Base-by-base conservation (phyloP, 1,140 invertebrate genomes). In the Dufourea novaeangliae region DNA sequence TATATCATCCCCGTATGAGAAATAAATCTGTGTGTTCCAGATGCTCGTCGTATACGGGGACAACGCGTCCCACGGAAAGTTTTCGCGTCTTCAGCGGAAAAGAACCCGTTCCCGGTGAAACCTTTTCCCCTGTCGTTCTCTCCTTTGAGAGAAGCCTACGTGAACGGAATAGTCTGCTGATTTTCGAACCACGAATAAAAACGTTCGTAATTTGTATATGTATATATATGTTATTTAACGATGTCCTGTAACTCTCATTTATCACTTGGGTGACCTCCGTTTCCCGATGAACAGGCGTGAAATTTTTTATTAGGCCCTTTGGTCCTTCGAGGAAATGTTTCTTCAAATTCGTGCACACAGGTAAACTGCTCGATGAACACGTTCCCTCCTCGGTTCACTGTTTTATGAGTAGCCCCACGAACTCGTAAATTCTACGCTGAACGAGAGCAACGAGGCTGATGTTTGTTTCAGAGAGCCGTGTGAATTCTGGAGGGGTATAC, bases 21-120 rank as follows among this genome's bases (percentile, higher is more conserved):
- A 54, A 73, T 73, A 73, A 73, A 73, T 73, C 71, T 52, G 29
- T 12, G 29, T 12, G 71, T 64, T n/a, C 61, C 71, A 73, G 71
- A 64, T 54, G 71, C 44, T 41, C 27, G 4, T 63, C 34, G 32
- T 29, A 11, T n/a, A 54, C 61, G 44, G n/a, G n/a, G 56, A 39
- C 61, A 27, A 39, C 17, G 17, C 17, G 29, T 66, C 11, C 44
- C 4, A 20, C 17, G 5, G 20, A 66, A 73, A 73, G 61, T 73
- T 73, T 73, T 10, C n/a, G 14, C 71, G 59, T 64, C 63, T 39
- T 22, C 70, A 64, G 44, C 44, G 44, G 34, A 29, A 34, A 73
- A 34, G 27, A 52, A 50, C 20, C 25, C 22, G 37, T 14, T 52
- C 14, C 29, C n/a, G 6, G 34, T 7, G 1, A 63, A n/a, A 20